Base-by-base conservation (phyloP, 1,140 invertebrate species). In the Uloborus diversus region DNA sequence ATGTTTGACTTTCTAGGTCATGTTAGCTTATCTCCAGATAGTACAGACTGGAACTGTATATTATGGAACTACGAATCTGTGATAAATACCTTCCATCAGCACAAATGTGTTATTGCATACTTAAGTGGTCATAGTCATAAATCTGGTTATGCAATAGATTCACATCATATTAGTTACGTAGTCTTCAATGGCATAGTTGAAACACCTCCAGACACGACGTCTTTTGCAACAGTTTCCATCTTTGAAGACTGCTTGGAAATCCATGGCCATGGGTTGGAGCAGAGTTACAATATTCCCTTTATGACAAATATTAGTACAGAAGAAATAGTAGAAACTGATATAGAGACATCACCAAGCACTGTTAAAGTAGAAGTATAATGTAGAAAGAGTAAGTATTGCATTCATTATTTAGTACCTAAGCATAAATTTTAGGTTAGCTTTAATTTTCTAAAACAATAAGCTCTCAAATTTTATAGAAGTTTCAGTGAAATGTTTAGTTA, bases 31-130 rank as follows among this genome's bases (percentile, higher is more conserved):
- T 82, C 81, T 53, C 82, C 83, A 30, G 65, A 81, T 28, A 82
- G 81, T 28, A 70, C 68, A 53, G 81, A 85, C 49, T 71, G 20
- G 14, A 65, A 71, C 20, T 84, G 83, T 68, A 35, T 86, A n/a
- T 47, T 82, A 0, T 87, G 86, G 86, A 86, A 87, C 78, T 85
- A 84, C 71, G 69, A 84, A 14, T 84, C 85, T 69, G 79, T 86
- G 7, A 66, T 86, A n/a, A 61, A 83, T 17, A 73, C 84, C 4
- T 68, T 87, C 11, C 71, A 84, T 70, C 30, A 64, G 3, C 82
- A 84, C 62, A 32, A 59, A 1, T 85, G 82, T 78, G 85, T 86
- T 17, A 61, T 85, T 5, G 83, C 81, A 13, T 86, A 86, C 62
- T 68, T 87, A 11, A 75, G 81, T 78, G 86, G 86, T 0, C 86